Evolutionary conservation across 1,140 invertebrate species (phyloP).

Genomic region (Drosophila athabasca): DNA sequence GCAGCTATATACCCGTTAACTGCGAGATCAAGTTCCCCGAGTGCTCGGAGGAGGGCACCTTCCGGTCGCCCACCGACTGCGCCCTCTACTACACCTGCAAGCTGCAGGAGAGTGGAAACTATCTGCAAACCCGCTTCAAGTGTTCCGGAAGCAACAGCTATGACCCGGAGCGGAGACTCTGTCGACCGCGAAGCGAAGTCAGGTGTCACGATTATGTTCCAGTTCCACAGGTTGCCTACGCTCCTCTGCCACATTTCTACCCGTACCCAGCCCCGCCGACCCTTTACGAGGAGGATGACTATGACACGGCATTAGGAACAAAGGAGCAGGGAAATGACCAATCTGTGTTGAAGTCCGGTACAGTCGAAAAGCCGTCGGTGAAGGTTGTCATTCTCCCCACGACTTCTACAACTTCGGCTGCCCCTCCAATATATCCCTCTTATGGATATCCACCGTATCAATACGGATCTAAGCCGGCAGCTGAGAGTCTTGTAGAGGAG

Average conservation of each 20-base stretch:
- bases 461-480: not conserved
- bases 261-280: conserved; percentile 40
- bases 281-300: conserved; percentile 46
- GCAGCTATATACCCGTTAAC: conserved; percentile 69
- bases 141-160: conserved; percentile 68
- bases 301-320: conserved; percentile 22
- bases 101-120: conserved; percentile 60
- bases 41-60: conserved; percentile 73
- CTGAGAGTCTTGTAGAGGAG: conserved; percentile 8
- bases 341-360: not conserved
- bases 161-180: conserved; percentile 51
- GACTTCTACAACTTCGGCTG: not conserved
- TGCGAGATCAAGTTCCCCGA: conserved; percentile 77
- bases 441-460: too few relatives aligned
- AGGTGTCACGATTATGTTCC: conserved; percentile 43
- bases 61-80: conserved; percentile 79
- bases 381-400: conserved; percentile 14
- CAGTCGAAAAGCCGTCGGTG: not conserved
- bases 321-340: not conserved
- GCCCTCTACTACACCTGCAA: conserved; percentile 83
- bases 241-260: conserved; percentile 45
- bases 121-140: conserved; percentile 79
- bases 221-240: conserved; percentile 34
- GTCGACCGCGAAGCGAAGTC: conserved; percentile 54
- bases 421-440: too few relatives aligned